Evolutionary conservation across 2,888 invertebrate genomes (phyloP), one percentile per base, ranked within the genome.

Genomic region (Prosapia bicincta): DNA sequence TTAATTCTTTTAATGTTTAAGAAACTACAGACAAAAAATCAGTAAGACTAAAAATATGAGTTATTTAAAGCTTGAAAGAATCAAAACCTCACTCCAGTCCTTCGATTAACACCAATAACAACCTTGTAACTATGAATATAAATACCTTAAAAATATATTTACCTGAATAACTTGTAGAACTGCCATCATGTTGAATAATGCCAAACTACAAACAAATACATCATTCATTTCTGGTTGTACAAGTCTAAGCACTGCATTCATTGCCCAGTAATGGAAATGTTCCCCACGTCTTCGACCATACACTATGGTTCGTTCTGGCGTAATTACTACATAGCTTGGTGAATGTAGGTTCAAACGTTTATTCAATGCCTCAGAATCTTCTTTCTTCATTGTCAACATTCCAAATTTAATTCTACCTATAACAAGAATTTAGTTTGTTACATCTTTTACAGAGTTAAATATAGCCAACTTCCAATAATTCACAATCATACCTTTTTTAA

Each of bases 151-250:
- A n/a, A n/a, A n/a, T 30, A 6, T 9, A 66, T 74, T 77, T 74
- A 82, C 82, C 77, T 86, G 82, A 78, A 85, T 84, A 24, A 86
- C 80, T 78, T 86, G 85, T 78, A 87, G 82, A 69, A 83, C 82
- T 15, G 85, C 85, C 30, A 85, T 80, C 78, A 85, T 80, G 81
- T 87, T 88, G 71, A 85, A 84, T 13, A 86, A 74, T 23, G 85
- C 79, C 43, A 88, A 82, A 79, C 85, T 86, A 69, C 84, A 81
- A 10, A 87, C 81, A 81, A 88, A 88, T 15, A 87, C 82, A 82
- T 88, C 88, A 82, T 87, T 88, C 77, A 85, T 83, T 81, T 87
- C 87, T 1, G 88, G 88, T 78, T 86, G 84, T 3, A 87, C 81
- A 38, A 84, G 83, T 78, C 84, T 83, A 26, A 88, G 81, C 79